These are phyloP conservation scores for Heteromyza rotundicornis DNA, from an alignment of 2,888 invertebrate genomes.

Conservation along the genomic window DNA sequence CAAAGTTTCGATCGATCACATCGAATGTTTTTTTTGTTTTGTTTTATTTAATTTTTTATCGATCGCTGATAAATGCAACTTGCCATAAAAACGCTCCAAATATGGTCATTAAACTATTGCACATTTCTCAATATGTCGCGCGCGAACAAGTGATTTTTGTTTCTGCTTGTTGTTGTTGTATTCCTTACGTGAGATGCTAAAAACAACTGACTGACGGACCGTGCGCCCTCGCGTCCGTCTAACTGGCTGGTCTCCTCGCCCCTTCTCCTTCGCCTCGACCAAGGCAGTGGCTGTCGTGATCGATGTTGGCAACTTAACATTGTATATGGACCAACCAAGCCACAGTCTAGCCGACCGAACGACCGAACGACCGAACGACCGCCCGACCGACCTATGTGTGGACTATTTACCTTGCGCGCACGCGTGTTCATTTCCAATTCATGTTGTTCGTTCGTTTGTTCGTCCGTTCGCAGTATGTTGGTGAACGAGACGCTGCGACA, in stretches of 20 bases:
- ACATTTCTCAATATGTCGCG: slow-evolving; percentile 62
- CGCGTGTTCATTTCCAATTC: background rate
- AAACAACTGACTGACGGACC: background rate
- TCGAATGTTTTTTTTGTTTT: background rate
- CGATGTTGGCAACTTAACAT: background rate
- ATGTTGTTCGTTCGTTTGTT: slow-evolving; percentile 31
- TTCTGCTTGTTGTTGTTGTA: slow-evolving; percentile 5
- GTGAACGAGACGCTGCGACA: slow-evolving; percentile 7
- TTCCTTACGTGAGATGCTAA: background rate
- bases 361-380: background rate
- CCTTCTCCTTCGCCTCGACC: background rate
- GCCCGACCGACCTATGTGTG: background rate
- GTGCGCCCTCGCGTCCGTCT: slow-evolving; percentile 17
- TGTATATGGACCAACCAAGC: background rate
- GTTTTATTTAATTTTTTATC: background rate
- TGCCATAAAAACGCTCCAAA: slow-evolving; percentile 60
- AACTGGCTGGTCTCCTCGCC: no score
- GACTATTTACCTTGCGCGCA: background rate
- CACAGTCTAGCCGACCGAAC: background rate
- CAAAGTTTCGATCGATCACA: no score
- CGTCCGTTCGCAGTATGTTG: slow-evolving; percentile 2
- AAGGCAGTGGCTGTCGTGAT: no score
- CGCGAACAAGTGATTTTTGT: slow-evolving; percentile 24
- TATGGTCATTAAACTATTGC: slow-evolving; percentile 61
- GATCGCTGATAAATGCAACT: slow-evolving; percentile 57